Evolutionary conservation across 2,113 vertebrate species (phyloP).

Genomic region (Nicator chloris): DNA sequence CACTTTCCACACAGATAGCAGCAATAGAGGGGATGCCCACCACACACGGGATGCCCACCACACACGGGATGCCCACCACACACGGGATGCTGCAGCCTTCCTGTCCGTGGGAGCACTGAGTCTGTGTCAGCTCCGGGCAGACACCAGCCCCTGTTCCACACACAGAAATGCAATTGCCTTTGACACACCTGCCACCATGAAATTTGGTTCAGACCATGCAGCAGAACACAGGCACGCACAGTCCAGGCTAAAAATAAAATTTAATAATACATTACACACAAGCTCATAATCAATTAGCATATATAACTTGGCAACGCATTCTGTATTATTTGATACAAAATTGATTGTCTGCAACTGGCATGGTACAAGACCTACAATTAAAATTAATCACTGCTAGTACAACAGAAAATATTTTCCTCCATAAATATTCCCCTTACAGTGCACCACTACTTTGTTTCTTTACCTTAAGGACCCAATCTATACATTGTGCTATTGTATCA

Average conservation of each 20-base stretch:
- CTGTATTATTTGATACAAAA: background rate
- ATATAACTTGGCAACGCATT: background rate
- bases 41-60: background rate
- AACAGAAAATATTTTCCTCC: background rate
- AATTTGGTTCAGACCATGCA: background rate
- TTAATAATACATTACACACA: background rate
- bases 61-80: background rate
- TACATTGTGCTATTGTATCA: background rate
- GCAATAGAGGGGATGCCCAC: background rate
- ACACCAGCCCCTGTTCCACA: background rate
- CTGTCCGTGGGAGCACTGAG: background rate
- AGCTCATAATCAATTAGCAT: slow-evolving; percentile 38
- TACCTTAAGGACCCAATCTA: background rate
- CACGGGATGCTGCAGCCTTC: background rate
- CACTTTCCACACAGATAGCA: fast-evolving
- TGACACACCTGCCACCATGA: background rate
- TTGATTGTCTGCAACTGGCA: background rate
- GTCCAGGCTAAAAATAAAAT: slow-evolving; percentile 14
- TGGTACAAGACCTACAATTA: background rate
- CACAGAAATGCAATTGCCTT: background rate
- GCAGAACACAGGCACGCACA: background rate
- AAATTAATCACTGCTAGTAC: slow-evolving; percentile 6
- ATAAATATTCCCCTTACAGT: background rate
- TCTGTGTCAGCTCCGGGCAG: background rate
- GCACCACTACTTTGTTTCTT: background rate